phyloP scores from a whole-genome alignment of 2,113 vertebrate species.

The Phyllopteryx taeniolatus region DNA sequence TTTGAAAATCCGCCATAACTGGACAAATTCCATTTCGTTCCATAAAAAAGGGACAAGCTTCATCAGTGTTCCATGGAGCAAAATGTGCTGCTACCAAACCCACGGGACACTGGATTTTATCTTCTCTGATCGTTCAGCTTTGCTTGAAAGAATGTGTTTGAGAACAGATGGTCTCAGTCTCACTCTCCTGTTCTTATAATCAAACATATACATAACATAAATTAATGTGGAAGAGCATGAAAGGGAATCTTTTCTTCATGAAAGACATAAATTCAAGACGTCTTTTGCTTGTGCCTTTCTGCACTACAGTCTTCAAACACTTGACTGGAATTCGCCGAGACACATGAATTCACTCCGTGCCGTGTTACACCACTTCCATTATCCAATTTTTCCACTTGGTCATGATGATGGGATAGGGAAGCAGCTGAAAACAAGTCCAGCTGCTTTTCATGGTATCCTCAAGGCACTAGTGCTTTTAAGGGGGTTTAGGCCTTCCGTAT shows the following conservation, averaged over 20 bases:
- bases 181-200: constrained; percentile 15
- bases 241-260: constrained; percentile 37
- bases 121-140: constrained; percentile 33
- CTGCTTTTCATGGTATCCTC: constrained; percentile 66
- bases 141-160: constrained; percentile 45
- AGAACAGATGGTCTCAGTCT: constrained; percentile 45
- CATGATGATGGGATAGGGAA: constrained; percentile 63
- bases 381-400: constrained; percentile 72
- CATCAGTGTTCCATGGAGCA: constrained; percentile 19
- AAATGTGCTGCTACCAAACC: constrained; percentile 30
- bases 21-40: constrained; percentile 24
- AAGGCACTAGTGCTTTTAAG: constrained; percentile 48
- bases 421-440: constrained; percentile 54
- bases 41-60: constrained; percentile 29
- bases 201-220: constrained; percentile 24
- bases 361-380: constrained; percentile 70
- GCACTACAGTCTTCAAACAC: constrained; percentile 61
- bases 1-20: constrained; percentile 38
- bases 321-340: constrained; percentile 63
- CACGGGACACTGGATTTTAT: constrained; percentile 23
- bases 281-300: constrained; percentile 33
- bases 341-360: constrained; percentile 67
- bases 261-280: constrained; percentile 44
- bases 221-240: constrained; percentile 35
- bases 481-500: constrained; percentile 47